These are phyloP conservation scores for Venustaconcha ellipsiformis DNA, from an alignment of 1,140 invertebrate genomes.

Conservation along the genomic window DNA sequence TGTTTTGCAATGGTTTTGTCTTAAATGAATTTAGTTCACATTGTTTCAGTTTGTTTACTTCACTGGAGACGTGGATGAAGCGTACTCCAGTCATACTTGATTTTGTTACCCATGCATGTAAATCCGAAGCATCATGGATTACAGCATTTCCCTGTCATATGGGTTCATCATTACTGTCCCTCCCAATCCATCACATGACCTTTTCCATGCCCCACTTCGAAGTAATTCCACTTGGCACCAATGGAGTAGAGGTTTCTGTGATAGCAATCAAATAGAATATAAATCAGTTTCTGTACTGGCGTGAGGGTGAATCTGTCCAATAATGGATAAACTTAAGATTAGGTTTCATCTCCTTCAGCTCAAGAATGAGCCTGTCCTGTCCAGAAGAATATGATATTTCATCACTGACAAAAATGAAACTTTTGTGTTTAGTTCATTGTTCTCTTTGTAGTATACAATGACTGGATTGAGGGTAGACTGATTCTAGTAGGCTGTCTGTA, in stretches of 20 bases:
- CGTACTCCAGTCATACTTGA: too few species aligned
- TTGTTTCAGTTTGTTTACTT: too few species aligned
- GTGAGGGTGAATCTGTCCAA: conserved; percentile 28
- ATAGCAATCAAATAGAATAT: conserved; percentile 20
- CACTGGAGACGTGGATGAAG: too few species aligned
- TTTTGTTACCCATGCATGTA: too few species aligned
- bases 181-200: too few species aligned
- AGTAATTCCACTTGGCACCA: conserved; percentile 30
- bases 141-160: too few species aligned
- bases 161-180: too few species aligned
- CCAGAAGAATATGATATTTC: conserved; percentile 8
- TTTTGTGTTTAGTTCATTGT: conserved; percentile 15
- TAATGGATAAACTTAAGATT: conserved; percentile 27
- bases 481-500: conserved; percentile 31
- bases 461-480: conserved; percentile 29
- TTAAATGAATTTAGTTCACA: too few species aligned
- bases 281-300: conserved; percentile 29
- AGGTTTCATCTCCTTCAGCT: conserved; percentile 20
- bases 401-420: conserved; percentile 26
- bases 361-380: conserved; percentile 15
- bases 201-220: conserved; percentile 39
- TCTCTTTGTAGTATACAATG: conserved; percentile 17
- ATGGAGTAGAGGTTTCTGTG: conserved; percentile 9
- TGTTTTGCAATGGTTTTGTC: too few species aligned
- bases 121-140: too few species aligned